These are phyloP conservation scores for Scophthalmus maximus DNA, from an alignment of 2,113 vertebrate species.

Conservation along the genomic window DNA sequence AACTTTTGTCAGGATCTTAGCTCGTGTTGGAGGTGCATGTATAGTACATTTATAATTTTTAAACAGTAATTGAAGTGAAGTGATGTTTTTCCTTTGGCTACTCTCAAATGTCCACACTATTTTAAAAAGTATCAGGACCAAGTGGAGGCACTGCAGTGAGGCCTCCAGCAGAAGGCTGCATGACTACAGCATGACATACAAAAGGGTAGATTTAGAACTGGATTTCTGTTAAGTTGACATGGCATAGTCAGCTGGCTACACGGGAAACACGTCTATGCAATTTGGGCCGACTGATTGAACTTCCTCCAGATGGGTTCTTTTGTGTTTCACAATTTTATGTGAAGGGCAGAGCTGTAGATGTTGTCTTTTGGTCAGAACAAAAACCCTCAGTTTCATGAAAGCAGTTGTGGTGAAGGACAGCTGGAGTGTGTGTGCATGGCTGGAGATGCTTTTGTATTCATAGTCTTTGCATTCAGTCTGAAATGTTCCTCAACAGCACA, in stretches of 20 bases:
- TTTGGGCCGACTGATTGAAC: constrained; percentile 8
- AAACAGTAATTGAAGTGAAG: too few relatives aligned
- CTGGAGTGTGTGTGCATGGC: background rate
- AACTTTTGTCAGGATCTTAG: background rate
- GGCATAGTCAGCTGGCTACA: background rate
- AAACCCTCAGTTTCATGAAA: background rate
- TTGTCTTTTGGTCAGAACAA: background rate
- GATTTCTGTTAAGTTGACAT: constrained; percentile 56
- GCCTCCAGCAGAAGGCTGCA: constrained; percentile 14
- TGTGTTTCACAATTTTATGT: constrained; percentile 22
- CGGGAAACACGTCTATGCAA: constrained; percentile 16
- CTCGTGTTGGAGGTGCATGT: background rate
- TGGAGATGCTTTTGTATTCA: constrained; percentile 9
- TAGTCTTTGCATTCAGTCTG: background rate
- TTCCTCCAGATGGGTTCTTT: constrained; percentile 6
- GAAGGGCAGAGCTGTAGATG: background rate
- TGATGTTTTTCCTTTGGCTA: background rate
- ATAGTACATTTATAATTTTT: background rate
- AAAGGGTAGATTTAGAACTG: constrained; percentile 20
- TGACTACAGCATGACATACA: constrained; percentile 17
- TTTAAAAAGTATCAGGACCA: background rate
- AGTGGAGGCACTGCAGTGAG: background rate
- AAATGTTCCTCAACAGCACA: constrained; percentile 25
- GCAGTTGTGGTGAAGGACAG: background rate
- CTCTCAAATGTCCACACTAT: background rate